Evolutionary conservation across 2,797 vertebrate species (phyloP).

Genomic region (Gallinago stenura): DNA sequence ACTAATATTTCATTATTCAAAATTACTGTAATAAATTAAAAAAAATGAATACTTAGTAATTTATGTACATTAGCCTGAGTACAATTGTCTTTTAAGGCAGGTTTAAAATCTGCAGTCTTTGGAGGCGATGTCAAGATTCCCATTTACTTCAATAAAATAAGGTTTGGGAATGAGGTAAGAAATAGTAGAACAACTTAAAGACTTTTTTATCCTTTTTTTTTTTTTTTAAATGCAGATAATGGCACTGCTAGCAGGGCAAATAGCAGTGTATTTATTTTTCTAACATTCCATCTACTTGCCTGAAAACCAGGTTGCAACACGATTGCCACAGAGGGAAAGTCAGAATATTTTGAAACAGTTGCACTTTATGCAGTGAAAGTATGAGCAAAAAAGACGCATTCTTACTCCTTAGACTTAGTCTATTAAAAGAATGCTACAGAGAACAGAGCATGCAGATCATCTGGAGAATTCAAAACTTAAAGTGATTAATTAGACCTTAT

Average conservation of each 20-base stretch:
- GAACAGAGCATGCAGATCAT: constrained; percentile 71
- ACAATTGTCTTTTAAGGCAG: neutral
- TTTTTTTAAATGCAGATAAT: neutral
- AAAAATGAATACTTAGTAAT: neutral
- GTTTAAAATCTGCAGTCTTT: neutral
- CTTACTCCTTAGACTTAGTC: constrained; percentile 40
- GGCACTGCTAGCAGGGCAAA: neutral
- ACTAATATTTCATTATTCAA: neutral
- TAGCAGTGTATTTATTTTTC: constrained; percentile 47
- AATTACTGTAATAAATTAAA: neutral
- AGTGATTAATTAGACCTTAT: constrained; percentile 85
- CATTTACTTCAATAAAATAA: neutral
- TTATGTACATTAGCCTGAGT: neutral
- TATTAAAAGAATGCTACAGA: constrained; percentile 68
- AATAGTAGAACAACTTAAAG: neutral
- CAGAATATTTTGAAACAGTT: constrained; percentile 44
- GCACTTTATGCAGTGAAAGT: constrained; percentile 35
- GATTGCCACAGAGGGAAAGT: constrained; percentile 28
- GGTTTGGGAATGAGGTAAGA: neutral
- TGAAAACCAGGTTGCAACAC: constrained; percentile 44
- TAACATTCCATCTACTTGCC: constrained; percentile 31
- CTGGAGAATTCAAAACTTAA: constrained; percentile 78
- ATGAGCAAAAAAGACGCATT: constrained; percentile 24
- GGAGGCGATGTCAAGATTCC: neutral
- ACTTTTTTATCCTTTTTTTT: neutral